Base-by-base conservation (phyloP, 2,888 invertebrate genomes). In the Lasius fuliginosus region DNA sequence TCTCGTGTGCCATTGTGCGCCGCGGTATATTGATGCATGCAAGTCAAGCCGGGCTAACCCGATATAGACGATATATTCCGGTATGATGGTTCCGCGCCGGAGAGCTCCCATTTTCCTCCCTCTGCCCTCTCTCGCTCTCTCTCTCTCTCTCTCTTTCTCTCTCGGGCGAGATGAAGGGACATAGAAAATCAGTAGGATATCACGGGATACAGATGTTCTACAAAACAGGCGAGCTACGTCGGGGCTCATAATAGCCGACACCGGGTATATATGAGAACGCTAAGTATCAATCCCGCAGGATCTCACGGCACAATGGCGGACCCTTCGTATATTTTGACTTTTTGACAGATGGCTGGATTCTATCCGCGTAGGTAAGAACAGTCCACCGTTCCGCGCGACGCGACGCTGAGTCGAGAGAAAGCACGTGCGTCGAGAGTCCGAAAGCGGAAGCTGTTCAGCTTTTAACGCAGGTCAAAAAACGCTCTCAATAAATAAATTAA, bases 261-360 rank as follows among this genome's bases (percentile, higher is more conserved):
- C 87, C 86, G 85, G 91, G 90, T 89, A 91, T 90, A 92, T 92
- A 90, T 92, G 91, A 92, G 93, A 86, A 92, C 94, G 93, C 94
- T 95, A 95, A 95, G 94, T 95, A 95, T 94, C 94, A 93, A 93
- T 93, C 94, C 94, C 94, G 92, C 94, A 94, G 94, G 92, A 94
- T 92, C 87, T n/a, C 86, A 67, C 85, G 90, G 90, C 91, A 94
- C 94, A 94, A 94, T 94, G 88, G 87, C 86, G 86, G 90, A 92
- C 93, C 94, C 92, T 92, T 92, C 92, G 93, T 94, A 90, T 95
- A 95, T 95, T 95, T 95, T 95, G 94, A 95, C 95, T 95, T 95
- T 94, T 95, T 95, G 95, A 95, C 95, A 95, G 95, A 95, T 95
- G 95, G 94, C 92, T 89, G 87, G 86, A 85, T 82, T 84, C 81